Percentiles rank a stretch among this genome's conserved stretches.
Evolutionary conservation across 1,140 invertebrate species (phyloP).

Genomic region (Bombus confusus): DNA sequence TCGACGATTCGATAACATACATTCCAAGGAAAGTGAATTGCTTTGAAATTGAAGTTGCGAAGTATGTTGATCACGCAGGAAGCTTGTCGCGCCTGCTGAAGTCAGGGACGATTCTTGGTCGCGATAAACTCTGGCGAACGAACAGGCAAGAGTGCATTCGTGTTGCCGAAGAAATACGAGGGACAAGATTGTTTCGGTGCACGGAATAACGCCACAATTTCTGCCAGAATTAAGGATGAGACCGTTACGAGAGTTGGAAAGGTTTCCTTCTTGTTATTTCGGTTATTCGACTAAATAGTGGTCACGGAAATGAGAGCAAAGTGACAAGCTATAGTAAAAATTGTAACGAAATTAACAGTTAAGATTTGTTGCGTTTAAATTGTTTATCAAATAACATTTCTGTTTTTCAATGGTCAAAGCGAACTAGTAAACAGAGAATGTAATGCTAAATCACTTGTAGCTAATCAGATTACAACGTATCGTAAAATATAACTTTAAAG

Average conservation of each 20-base stretch:
- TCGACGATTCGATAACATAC: neutral
- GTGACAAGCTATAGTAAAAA: neutral
- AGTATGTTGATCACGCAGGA: constrained; percentile 50
- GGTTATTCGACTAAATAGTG: neutral
- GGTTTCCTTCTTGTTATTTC: constrained; percentile 1
- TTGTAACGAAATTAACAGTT: neutral
- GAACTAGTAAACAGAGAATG: too few species aligned
- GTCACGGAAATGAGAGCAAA: neutral
- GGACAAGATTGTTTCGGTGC: neutral
- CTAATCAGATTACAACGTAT: too few species aligned
- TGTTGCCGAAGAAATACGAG: neutral
- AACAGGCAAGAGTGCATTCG: constrained; percentile 24
- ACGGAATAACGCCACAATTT: constrained; percentile 31
- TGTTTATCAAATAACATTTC: too few species aligned
- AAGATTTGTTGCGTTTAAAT: neutral
- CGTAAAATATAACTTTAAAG: neutral
- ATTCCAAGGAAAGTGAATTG: constrained; percentile 1
- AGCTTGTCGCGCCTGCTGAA: constrained; percentile 60
- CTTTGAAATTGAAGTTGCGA: neutral
- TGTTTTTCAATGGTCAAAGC: too few species aligned
- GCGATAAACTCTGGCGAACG: constrained; percentile 57
- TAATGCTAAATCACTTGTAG: too few species aligned
- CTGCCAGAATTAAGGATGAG: constrained; percentile 7
- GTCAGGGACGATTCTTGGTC: constrained; percentile 61
- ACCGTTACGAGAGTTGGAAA: constrained; percentile 27